phyloP scores from a whole-genome alignment of 2,888 invertebrate species.

The Drosophila neonasuta region DNA sequence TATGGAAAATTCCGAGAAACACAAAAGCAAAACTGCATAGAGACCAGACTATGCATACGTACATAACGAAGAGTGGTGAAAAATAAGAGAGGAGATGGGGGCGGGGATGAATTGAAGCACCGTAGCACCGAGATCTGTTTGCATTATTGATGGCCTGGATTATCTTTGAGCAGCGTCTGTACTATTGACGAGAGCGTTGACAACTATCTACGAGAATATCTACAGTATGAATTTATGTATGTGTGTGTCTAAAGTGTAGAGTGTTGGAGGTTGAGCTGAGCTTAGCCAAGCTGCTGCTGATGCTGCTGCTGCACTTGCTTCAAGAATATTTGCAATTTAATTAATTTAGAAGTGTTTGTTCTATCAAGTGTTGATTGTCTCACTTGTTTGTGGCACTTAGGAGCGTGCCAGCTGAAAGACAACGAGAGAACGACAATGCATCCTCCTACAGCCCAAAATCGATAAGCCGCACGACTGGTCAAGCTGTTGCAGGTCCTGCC shows the following conservation, averaged over 20 bases:
- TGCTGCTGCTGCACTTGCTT: slow-evolving; percentile 54
- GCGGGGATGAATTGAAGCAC: slow-evolving; percentile 21
- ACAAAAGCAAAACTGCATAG: slow-evolving; percentile 41
- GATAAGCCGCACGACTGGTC: slow-evolving; percentile 70
- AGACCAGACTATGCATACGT: slow-evolving; percentile 6
- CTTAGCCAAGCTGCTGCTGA: slow-evolving; percentile 28
- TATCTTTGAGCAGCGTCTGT: slow-evolving; percentile 60
- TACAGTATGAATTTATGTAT: slow-evolving; percentile 11
- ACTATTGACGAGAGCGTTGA: slow-evolving; percentile 60
- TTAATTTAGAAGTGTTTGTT: slow-evolving; percentile 79
- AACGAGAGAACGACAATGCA: slow-evolving; percentile 43
- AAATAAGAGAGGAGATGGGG: slow-evolving; percentile 35
- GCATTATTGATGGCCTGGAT: slow-evolving; percentile 76
- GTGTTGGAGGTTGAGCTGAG: slow-evolving; percentile 24
- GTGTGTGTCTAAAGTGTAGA: slow-evolving; percentile 8
- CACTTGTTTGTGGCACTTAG: slow-evolving; percentile 75
- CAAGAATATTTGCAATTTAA: slow-evolving; percentile 77
- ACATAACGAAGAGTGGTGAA: slow-evolving; percentile 9
- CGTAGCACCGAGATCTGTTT: slow-evolving; percentile 63
- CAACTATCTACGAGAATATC: slow-evolving; percentile 45
- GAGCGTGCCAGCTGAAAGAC: slow-evolving; percentile 63
- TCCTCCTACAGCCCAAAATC: slow-evolving; percentile 53
- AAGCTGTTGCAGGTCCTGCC: slow-evolving; percentile 19
- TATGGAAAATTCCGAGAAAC: slow-evolving; percentile 31
- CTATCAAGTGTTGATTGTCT: slow-evolving; percentile 78